Base-by-base conservation (phyloP, 2,113 vertebrate species). In the Oncorhynchus clarkii region DNA sequence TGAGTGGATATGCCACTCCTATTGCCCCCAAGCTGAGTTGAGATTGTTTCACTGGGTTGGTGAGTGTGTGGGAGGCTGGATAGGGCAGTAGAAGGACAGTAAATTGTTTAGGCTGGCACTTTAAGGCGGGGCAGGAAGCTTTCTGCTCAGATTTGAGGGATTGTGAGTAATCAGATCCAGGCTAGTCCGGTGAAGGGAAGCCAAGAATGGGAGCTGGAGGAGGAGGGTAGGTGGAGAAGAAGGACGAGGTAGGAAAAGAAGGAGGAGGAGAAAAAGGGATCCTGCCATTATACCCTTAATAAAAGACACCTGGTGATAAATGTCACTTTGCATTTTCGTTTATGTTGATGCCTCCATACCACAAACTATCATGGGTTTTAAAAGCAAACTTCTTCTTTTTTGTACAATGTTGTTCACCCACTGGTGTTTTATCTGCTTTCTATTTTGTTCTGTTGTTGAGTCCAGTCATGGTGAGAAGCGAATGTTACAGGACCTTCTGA, bases 81-180 rank as follows among this genome's bases (percentile, higher is more conserved):
- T 39, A 49, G 18, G 67, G 67, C 39, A 12, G 39, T n/a, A 39
- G 72, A 79, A 20, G 72, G 76, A 78, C 86, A 71, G 81, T 88
- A 88, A 85, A 88, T 88, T 73, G 74, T 31, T 14, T 84, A 75
- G 72, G 34, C 74, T 83, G 80, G 82, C 81, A 85, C 70, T 82
- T 85, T 79, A 20, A 88, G 76, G 67, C 67, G 57, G 76, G 73
- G 74, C 86, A 85, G 86, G 88, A 88, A 87, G 84, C 79, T 49
- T 83, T 82, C 71, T 73, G 5, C n/a, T 76, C 62, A 13, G 82
- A 82, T 84, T 80, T 71, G 3, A 78, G 39, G 85, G 77, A 85
- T 86, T 83, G 76, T 85, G 75, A 78, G 87, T 89, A 91, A 90
- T 85, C 85, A 80, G 80, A 90, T 84, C 83, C 84, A 86, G 85